These are phyloP conservation scores for Megathymus violae DNA, from an alignment of 1,140 invertebrate species.

Conservation along the genomic window DNA sequence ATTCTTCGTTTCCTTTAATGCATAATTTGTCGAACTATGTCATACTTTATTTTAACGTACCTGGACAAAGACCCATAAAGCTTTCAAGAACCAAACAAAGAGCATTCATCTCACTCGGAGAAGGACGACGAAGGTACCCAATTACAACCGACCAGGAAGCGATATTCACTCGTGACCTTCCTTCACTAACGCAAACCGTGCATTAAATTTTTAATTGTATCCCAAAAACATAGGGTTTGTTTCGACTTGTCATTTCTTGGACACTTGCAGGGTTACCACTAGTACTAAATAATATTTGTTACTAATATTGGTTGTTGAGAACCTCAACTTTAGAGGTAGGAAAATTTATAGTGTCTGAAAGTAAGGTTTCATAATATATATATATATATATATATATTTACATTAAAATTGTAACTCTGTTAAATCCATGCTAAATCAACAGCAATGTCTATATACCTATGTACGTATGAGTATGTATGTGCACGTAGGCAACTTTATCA, in stretches of 20 bases:
- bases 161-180: slow-evolving; percentile 39
- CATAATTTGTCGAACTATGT: background rate
- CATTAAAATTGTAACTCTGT: no score
- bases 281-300: no score
- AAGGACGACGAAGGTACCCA: slow-evolving; percentile 9
- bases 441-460: no score
- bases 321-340: no score
- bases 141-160: slow-evolving; percentile 36
- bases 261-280: slow-evolving; percentile 1
- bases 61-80: background rate
- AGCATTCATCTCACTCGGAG: background rate
- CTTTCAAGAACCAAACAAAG: slow-evolving; percentile 1
- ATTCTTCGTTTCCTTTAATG: no score
- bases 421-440: no score
- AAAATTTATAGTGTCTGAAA: no score
- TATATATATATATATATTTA: no score
- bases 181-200: slow-evolving; percentile 2
- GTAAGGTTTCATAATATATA: no score
- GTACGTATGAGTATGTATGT: no score
- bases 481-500: no score
- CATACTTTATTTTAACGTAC: background rate
- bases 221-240: background rate
- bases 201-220: slow-evolving; percentile 27
- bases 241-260: slow-evolving; percentile 10
- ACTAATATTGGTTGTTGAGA: no score